These are phyloP conservation scores for Plebejus melissa DNA, from an alignment of 2,888 invertebrate genomes.

Conservation along the genomic window DNA sequence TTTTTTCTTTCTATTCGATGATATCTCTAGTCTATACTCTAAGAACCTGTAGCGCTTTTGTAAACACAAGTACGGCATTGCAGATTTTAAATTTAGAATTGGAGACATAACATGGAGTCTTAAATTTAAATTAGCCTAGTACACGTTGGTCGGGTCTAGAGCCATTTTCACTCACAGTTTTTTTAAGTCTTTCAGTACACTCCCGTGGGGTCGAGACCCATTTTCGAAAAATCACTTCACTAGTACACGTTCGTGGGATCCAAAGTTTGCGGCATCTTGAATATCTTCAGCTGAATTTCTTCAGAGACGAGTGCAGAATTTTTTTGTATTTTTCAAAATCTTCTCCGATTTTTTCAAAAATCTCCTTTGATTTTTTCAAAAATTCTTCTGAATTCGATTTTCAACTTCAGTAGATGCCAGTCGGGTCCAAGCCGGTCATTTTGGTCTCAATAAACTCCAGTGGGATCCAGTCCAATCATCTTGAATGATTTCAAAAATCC, in stretches of 20 bases:
- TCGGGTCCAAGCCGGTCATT: slow-evolving; percentile 38
- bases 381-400: not conserved
- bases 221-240: slow-evolving; percentile 45
- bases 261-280: slow-evolving; percentile 45
- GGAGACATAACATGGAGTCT: slow-evolving; percentile 29
- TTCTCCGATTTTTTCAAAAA: slow-evolving; percentile 7
- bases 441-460: slow-evolving; percentile 39
- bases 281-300: slow-evolving; percentile 19
- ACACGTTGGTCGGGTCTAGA: slow-evolving; percentile 48
- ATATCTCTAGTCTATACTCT: slow-evolving; percentile 61
- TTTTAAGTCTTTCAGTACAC: slow-evolving; percentile 56
- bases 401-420: slow-evolving; percentile 36
- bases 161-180: slow-evolving; percentile 39
- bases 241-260: slow-evolving; percentile 69
- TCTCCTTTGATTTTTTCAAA: slow-evolving; percentile 4
- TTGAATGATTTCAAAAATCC: slow-evolving; percentile 33
- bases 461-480: slow-evolving; percentile 38
- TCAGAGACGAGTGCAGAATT: not conserved
- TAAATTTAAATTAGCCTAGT: slow-evolving; percentile 41
- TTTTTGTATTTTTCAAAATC: not conserved
- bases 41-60: slow-evolving; percentile 60
- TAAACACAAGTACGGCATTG: slow-evolving; percentile 42
- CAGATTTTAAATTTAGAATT: slow-evolving; percentile 38
- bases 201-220: slow-evolving; percentile 67
- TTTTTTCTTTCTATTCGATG: slow-evolving; percentile 67